These are phyloP conservation scores for Ammodramus savannarum DNA, from an alignment of 2,113 vertebrate genomes.

Conservation along the genomic window DNA sequence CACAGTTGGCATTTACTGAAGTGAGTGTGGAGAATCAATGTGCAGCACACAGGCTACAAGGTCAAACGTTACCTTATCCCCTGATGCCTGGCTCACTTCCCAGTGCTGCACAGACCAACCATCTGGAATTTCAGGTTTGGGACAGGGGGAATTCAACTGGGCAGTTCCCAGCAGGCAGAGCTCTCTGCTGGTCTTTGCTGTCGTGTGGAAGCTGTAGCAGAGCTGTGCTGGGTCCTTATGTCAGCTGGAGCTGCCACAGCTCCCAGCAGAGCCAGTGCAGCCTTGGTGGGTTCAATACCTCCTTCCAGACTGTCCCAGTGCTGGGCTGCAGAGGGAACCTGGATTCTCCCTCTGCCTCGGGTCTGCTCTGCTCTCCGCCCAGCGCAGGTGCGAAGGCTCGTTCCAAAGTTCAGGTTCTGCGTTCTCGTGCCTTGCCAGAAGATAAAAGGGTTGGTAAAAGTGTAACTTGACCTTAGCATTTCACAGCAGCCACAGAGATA, in stretches of 20 bases:
- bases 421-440: background rate
- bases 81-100: background rate
- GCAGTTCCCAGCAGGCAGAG: background rate
- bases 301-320: background rate
- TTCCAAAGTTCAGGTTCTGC: conserved; percentile 52
- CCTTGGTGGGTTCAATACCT: background rate
- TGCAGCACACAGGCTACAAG: background rate
- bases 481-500: background rate
- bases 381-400: background rate
- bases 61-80: background rate
- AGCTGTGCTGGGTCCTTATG: background rate
- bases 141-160: background rate
- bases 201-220: background rate
- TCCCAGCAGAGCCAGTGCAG: background rate
- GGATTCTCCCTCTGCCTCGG: background rate
- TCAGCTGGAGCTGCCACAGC: background rate
- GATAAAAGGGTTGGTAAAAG: conserved; percentile 46
- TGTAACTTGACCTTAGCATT: conserved; percentile 47
- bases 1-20: rapidly evolving
- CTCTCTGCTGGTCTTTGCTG: background rate
- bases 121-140: background rate
- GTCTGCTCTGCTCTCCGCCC: background rate
- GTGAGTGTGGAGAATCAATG: background rate
- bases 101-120: background rate
- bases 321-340: background rate